phyloP scores from a whole-genome alignment of 2,888 invertebrate species.

The Chorisops tibialis region DNA sequence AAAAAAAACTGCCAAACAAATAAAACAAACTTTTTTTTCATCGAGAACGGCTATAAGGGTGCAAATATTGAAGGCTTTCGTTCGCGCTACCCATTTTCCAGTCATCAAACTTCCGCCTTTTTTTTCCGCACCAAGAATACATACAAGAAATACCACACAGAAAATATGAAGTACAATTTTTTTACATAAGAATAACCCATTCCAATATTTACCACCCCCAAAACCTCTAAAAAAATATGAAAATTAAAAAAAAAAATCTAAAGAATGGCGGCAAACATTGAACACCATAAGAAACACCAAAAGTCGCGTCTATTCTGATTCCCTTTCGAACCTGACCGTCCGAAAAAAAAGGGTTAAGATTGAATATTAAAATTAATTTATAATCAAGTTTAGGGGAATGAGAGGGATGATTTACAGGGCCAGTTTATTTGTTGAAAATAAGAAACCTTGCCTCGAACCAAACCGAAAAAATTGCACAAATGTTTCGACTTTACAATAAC shows the following conservation, averaged over 20 bases:
- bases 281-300: too few relatives aligned
- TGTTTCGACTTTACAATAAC: neutral
- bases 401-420: conserved; percentile 3
- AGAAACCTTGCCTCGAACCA: neutral
- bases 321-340: too few relatives aligned
- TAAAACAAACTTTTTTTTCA: neutral
- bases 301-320: too few relatives aligned
- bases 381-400: conserved; percentile 32
- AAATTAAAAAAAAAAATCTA: conserved; percentile 18
- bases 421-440: neutral
- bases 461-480: conserved; percentile 5
- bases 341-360: conserved; percentile 31
- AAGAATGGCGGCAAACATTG: neutral
- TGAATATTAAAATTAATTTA: conserved; percentile 36
- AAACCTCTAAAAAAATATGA: conserved; percentile 14
- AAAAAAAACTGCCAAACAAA: neutral
- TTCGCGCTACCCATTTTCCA: neutral
- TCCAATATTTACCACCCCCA: neutral
- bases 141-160: neutral
- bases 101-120: neutral
- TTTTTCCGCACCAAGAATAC: neutral
- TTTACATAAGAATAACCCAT: neutral
- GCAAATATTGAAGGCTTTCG: neutral
- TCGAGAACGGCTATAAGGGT: neutral
- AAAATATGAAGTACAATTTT: neutral